Base-by-base conservation (phyloP, 2,888 invertebrate species). In the Drosophila nigricruria region DNA sequence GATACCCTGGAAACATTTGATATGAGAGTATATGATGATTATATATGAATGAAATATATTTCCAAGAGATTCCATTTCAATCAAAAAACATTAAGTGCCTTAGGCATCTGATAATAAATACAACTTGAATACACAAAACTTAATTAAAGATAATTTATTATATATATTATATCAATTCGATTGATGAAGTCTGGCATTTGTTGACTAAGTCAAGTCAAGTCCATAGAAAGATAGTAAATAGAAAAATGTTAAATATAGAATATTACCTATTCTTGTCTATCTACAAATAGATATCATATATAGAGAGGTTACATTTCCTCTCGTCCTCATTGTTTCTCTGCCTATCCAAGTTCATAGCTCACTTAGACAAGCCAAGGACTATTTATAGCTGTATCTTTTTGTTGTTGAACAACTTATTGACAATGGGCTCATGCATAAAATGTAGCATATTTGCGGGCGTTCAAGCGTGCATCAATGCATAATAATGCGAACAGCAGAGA, bases 381-480 rank as follows among this genome's bases (percentile, higher is more conserved):
- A 25, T 38, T 36, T 53, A 12, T 38, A 38, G n/a, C 20, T 18
- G 25, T 32, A 12, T 14, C 3, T 20, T 20, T 30, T 38, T 18
- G 20, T 16, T 14, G 12, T 16, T 49, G n/a, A n/a, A 36, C 12
- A 53, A 40, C 27, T 27, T 23, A 49, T 50, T 57, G 42, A 34
- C 52, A 57, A 61, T 30, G 32, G 25, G 43, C 45, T 53, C 47
- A 59, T 27, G 67, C 30, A 53, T 62, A 58, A 70, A 50, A 30
- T 70, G 60, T 67, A 56, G 81, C 75, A 69, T 79, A 79, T 68
- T 75, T 68, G 63, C 50, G 68, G 71, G 73, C 70, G 70, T 65
- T 71, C 27, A 50, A 45, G 64, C 57, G 68, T 50, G 66, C 54
- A 58, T 53, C 68, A 30, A 58, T 62, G 60, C 62, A 58, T 66